A percentile compares a stretch with the other conserved stretches of the same genome.
Evolutionary conservation across 2,797 vertebrate genomes (phyloP).

Genomic region (Chelon auratus): DNA sequence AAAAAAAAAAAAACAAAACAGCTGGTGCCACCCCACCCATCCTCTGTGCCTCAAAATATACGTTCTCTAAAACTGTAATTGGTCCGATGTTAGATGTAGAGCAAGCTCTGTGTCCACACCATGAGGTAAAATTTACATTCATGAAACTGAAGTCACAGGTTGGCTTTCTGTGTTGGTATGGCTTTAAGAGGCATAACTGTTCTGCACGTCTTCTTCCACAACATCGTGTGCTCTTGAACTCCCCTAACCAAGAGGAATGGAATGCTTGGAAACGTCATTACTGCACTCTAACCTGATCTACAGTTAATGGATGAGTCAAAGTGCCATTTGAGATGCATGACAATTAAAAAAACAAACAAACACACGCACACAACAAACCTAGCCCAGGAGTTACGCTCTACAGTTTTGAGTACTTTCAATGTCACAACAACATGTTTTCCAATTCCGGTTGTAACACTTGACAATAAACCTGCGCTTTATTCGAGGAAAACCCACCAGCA

Average conservation of each 20-base stretch:
- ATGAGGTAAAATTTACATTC: conserved; percentile 85
- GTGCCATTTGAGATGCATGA: conserved; percentile 77
- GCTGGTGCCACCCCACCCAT: conserved; percentile 44
- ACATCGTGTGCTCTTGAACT: conserved; percentile 74
- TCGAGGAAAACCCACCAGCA: conserved; percentile 65
- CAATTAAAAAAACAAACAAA: conserved; percentile 6
- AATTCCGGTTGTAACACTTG: conserved; percentile 54
- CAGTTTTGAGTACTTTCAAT: conserved; percentile 52
- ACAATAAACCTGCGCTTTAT: conserved; percentile 70
- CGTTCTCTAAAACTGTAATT: conserved; percentile 75
- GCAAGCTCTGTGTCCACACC: conserved; percentile 76
- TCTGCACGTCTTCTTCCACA: conserved; percentile 52
- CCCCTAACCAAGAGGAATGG: conserved; percentile 67
- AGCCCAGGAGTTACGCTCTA: conserved; percentile 47
- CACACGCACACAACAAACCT: conserved; percentile 20
- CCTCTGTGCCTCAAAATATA: conserved; percentile 55
- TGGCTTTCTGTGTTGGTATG: conserved; percentile 81
- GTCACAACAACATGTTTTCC: conserved; percentile 54
- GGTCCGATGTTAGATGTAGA: conserved; percentile 81
- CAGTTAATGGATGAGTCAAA: conserved; percentile 78
- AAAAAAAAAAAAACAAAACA: conserved; percentile 49
- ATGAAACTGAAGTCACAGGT: conserved; percentile 80
- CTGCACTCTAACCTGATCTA: conserved; percentile 75
- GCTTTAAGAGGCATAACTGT: conserved; percentile 77
- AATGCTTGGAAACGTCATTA: conserved; percentile 79